Evolutionary conservation across 1,140 invertebrate genomes (phyloP), one percentile per base, ranked within the genome.

Genomic region (Melipona quadrifasciata): DNA sequence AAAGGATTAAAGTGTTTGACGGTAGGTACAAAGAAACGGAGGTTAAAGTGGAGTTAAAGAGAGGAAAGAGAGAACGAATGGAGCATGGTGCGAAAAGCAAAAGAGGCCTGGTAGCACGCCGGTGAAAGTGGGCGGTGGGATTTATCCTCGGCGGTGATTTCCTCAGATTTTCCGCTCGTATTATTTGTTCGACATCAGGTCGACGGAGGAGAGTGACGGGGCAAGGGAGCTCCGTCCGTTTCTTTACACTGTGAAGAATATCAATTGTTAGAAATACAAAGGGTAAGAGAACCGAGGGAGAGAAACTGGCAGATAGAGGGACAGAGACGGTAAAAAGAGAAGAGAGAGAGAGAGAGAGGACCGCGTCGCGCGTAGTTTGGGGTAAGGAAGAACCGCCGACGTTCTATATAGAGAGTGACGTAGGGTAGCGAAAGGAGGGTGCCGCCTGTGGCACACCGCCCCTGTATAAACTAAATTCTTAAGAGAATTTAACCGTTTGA

Each of bases 401-500:
- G 80, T 72, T 75, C 64, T 70, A 61, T 87, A 75, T 84, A 67
- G 53, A 89, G 78, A 80, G 87, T 58, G 79, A 64, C 61, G 83
- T 84, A 67, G 86, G 81, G 81, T 84, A 86, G 65, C 67, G 81
- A 86, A 87, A 89, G 82, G 80, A 84, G 84, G 72, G 87, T 78
- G 85, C 90, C 85, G 86, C 72, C 86, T 86, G 84, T 87, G 87
- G 89, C 90, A 91, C 92, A 91, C 93, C 92, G 87, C 93, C 93
- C 92, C 92, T 93, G 91, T 92, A 92, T 93, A 94, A 95, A 94
- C 94, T 91, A 93, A 94, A 95, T 95, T 95, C 94, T 95, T 95
- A 94, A 95, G 94, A 95, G 94, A 95, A 94, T 95, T 94, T 95
- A 95, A 94, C 93, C 93, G 93, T 94, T 95, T 95, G 94, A 95